These are phyloP conservation scores for Nephrotoma flavescens DNA, from an alignment of 2,888 invertebrate genomes.

Conservation along the genomic window DNA sequence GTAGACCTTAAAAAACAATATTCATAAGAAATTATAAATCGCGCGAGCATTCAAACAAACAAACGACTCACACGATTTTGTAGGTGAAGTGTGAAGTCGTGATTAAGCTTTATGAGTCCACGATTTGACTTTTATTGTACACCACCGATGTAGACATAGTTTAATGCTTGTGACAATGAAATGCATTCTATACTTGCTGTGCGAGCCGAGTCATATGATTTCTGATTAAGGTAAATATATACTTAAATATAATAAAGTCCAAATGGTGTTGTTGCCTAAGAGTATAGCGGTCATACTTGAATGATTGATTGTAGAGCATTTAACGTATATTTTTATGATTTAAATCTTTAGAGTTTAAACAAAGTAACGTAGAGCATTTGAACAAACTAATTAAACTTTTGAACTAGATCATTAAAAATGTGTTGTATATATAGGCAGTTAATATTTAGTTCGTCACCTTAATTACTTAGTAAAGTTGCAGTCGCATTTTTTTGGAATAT, in stretches of 20 bases:
- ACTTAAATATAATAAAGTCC: neutral
- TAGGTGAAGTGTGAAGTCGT: neutral
- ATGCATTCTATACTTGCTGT: neutral
- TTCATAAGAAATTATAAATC: neutral
- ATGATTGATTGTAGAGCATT: neutral
- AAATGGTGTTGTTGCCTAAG: neutral
- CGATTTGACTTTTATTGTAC: neutral
- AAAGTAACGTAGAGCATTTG: neutral
- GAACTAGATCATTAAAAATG: neutral
- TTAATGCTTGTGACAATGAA: neutral
- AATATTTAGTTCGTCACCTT: no score
- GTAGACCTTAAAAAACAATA: neutral
- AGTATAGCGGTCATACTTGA: neutral
- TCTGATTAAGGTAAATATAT: neutral
- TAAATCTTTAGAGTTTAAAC: neutral
- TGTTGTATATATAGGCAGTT: no score
- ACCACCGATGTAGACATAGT: neutral
- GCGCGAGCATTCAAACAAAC: neutral
- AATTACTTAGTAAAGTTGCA: no score
- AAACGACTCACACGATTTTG: neutral
- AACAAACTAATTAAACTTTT: neutral
- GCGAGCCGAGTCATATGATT: neutral
- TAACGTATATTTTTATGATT: neutral
- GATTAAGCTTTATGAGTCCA: neutral
- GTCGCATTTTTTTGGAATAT: no score